Base-by-base conservation (phyloP, 2,797 vertebrate species). In the Chiroxiphia lanceolata region DNA sequence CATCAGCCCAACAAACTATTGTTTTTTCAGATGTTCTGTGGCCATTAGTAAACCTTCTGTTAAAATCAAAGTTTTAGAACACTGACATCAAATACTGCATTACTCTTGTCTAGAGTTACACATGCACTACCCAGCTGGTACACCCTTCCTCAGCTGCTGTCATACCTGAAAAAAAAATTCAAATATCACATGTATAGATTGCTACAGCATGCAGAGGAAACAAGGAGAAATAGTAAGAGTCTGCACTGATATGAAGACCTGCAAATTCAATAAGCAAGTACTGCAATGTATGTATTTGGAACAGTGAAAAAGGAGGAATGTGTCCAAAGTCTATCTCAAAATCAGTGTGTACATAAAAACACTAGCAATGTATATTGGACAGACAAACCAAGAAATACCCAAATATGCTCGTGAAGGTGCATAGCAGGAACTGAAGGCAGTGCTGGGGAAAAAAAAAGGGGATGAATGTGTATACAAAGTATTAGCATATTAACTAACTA, bases 61-160 rank as follows among this genome's bases (percentile, higher is more conserved):
- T 74, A 68, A 70, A 75, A 80, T 27, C 72, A 96, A 80, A 87
- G 56, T 18, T 80, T 70, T 71, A 31, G 23, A 45, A 74, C 45
- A 26, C 15, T 33, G 29, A 33, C 61, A 81, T 48, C 29, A 87
- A 74, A 79, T 17, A 51, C 63, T 51, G 26, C 19, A 5, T 59
- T 83, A 67, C 15, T 87, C 67, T 54, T 47, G 33, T 33, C 36
- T 61, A 22, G 47, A 77, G 53, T 56, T 45, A 68, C 47, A 53
- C 31, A 42, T 9, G 15, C 33, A 56, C 27, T 71, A 47, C 56
- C 48, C 27, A 40, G 8, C 15, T 9, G 17, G 20, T 36, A 74
- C 21, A 69, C 6, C 21, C 26, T 67, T 42, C 38, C 31, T 76
- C 45, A 54, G 23, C 6, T 54, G 59, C 67, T 60, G 50, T 11